These are phyloP conservation scores for Aurelia aurita complex sp. Pacific DNA, from an alignment of 30 jellyfish, hydroid and myxozoan species.

Conservation along the genomic window DNA sequence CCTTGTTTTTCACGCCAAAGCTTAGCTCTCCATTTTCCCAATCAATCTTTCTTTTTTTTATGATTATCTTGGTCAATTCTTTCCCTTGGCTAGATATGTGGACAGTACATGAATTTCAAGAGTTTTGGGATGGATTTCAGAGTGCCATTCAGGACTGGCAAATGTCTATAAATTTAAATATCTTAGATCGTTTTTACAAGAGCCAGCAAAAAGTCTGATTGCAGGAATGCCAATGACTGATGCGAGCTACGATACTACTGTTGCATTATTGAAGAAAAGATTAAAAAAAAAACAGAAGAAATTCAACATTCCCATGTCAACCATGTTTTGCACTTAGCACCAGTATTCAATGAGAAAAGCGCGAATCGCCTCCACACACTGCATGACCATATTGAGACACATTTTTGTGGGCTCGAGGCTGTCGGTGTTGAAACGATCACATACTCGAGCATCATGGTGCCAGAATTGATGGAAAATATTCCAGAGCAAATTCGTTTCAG, in stretches of 20 bases:
- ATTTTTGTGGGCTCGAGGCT: constrained; percentile 65
- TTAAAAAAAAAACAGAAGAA: constrained; percentile 28
- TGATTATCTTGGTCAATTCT: too few relatives aligned
- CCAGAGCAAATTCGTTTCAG: too few relatives aligned
- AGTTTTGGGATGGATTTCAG: constrained; percentile 49
- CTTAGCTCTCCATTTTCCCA: too few relatives aligned
- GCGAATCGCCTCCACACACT: constrained; percentile 23
- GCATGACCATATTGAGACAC: constrained; percentile 62
- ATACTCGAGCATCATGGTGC: too few relatives aligned
- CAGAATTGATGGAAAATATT: too few relatives aligned
- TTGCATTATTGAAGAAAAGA: constrained; percentile 27
- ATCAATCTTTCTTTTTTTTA: too few relatives aligned
- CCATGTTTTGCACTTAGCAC: constrained; percentile 19
- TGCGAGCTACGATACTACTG: constrained; percentile 31
- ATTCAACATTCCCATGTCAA: constrained; percentile 53
- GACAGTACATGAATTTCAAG: neutral
- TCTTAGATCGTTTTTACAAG: constrained; percentile 20
- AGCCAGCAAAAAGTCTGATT: constrained; percentile 46
- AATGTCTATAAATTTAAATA: constrained; percentile 30
- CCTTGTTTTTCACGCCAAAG: too few relatives aligned
- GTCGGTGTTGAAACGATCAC: constrained; percentile 18
- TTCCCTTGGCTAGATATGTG: too few relatives aligned
- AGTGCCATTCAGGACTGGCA: constrained; percentile 38
- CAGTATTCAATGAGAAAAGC: neutral
- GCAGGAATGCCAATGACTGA: constrained; percentile 59